Conservation (phyloP, 2,888 invertebrate species). For the Aleiodes alternator region DNA sequence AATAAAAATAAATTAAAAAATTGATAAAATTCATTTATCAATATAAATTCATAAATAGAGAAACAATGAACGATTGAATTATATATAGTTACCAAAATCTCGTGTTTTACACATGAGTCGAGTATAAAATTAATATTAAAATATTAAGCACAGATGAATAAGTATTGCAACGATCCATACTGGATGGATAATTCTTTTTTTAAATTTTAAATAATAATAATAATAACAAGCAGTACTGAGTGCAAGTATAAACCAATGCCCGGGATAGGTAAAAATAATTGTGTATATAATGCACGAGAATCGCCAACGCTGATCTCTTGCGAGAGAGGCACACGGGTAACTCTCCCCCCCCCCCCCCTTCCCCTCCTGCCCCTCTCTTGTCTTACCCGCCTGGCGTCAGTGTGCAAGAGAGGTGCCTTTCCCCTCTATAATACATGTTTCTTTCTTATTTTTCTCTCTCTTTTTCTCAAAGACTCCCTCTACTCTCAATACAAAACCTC, state of each 20-base stretch:
- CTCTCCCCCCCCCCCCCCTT: too few relatives aligned
- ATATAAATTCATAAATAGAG: too few relatives aligned
- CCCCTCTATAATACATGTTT: slow-evolving; percentile 38
- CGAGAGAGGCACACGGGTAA: not conserved
- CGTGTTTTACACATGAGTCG: too few relatives aligned
- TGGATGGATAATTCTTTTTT: too few relatives aligned
- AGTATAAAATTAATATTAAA: too few relatives aligned
- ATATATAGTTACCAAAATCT: too few relatives aligned
- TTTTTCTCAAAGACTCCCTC: slow-evolving; percentile 41
- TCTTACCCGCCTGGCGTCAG: slow-evolving; percentile 6
- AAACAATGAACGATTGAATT: too few relatives aligned
- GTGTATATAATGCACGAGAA: slow-evolving; percentile 3
- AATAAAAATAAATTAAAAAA: too few relatives aligned
- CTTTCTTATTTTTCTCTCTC: slow-evolving; percentile 14
- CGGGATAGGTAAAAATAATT: slow-evolving; percentile 13
- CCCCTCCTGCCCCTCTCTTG: too few relatives aligned
- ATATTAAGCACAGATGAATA: too few relatives aligned
- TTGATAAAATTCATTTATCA: too few relatives aligned
- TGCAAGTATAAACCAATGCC: slow-evolving; percentile 52
- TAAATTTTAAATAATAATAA: not conserved
- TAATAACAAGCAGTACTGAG: slow-evolving; percentile 8
- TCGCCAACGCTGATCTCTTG: slow-evolving; percentile 26
- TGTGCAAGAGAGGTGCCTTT: slow-evolving; percentile 24
- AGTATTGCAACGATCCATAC: too few relatives aligned
- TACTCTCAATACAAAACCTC: slow-evolving; percentile 44